Evolutionary conservation across 64 coral and sea anemone genomes (phyloP).

Genomic region (Montipora sp.): DNA sequence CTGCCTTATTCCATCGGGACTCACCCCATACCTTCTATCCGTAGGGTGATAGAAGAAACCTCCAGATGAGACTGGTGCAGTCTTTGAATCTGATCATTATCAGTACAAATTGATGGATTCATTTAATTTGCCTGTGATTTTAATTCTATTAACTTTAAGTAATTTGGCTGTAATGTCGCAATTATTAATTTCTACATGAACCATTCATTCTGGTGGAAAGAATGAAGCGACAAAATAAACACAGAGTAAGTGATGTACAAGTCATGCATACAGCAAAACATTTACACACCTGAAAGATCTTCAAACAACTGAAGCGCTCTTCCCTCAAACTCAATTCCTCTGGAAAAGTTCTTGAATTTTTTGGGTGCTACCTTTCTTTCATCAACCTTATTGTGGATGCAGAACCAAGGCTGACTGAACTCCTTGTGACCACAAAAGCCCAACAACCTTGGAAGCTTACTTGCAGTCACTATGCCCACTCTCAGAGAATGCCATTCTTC

Average conservation of each 20-base stretch:
- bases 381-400: not conserved
- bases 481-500: not conserved
- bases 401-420: not conserved
- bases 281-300: not conserved
- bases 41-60: conserved; percentile 51
- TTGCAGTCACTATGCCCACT: not conserved
- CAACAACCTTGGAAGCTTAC: not conserved
- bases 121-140: no score
- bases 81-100: not conserved
- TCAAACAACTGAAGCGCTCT: not conserved
- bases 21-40: conserved; percentile 61
- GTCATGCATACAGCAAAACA: not conserved
- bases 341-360: not conserved
- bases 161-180: no score
- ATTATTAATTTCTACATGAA: not conserved
- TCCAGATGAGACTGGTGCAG: conserved; percentile 27
- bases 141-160: no score
- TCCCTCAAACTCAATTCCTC: not conserved
- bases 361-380: not conserved
- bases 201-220: not conserved
- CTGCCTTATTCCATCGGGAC: conserved; percentile 60
- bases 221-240: not conserved
- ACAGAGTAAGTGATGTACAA: not conserved
- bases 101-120: not conserved
- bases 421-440: not conserved